Percentiles rank a stretch among this genome's conserved stretches.
Evolutionary conservation across 2,797 vertebrate species (phyloP).

Genomic region (Alca torda): DNA sequence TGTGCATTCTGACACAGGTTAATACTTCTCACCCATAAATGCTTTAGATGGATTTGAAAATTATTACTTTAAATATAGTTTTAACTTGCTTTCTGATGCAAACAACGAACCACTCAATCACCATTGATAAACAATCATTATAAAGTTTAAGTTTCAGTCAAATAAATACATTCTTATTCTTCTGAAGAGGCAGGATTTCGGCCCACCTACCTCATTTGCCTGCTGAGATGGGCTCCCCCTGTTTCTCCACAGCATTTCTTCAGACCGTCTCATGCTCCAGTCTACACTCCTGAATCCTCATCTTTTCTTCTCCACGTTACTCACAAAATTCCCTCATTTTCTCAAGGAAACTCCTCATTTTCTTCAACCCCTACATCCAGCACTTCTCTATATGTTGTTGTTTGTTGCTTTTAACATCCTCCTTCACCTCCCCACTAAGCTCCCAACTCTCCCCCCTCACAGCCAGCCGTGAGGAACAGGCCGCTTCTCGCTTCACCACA

Average conservation of each 20-base stretch:
- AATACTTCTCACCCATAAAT: background rate
- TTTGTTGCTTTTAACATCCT: background rate
- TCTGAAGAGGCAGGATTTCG: background rate
- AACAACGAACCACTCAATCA: background rate
- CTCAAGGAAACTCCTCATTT: background rate
- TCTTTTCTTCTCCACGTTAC: no score
- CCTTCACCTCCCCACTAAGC: accelerated
- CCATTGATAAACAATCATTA: background rate
- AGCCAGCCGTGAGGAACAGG: background rate
- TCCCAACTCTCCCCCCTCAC: background rate
- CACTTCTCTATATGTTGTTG: no score
- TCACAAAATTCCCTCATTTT: background rate
- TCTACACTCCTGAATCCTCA: background rate
- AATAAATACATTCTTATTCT: background rate
- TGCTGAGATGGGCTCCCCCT: background rate
- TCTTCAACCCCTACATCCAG: background rate
- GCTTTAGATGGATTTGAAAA: background rate
- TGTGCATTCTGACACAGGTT: background rate
- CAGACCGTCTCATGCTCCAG: background rate
- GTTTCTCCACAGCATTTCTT: background rate
- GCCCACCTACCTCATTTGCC: background rate
- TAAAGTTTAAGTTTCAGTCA: background rate
- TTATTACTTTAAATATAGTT: background rate
- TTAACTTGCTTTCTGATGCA: background rate
- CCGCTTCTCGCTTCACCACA: accelerated